A percentile compares a stretch with the other conserved stretches of the same genome.
phyloP scores from a whole-genome alignment of 2,113 vertebrate species.

The Hepsetus odoe region DNA sequence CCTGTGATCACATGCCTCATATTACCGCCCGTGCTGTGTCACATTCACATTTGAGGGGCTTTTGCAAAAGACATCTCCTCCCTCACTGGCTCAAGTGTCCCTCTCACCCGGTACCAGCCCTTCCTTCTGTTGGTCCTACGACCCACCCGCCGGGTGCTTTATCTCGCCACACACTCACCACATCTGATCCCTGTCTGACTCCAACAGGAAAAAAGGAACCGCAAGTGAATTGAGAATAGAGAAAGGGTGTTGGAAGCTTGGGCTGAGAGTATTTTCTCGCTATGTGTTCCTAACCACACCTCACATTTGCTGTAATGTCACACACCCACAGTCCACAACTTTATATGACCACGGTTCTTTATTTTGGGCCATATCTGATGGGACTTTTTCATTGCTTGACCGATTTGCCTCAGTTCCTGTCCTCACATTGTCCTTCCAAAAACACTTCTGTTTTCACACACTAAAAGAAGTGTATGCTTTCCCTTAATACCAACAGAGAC shows the following conservation, averaged over 20 bases:
- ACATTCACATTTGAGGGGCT: background rate
- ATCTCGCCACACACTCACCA: constrained; percentile 27
- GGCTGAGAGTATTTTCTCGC: constrained; percentile 26
- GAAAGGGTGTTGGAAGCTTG: constrained; percentile 26
- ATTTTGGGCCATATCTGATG: constrained; percentile 11
- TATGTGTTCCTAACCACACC: constrained; percentile 31
- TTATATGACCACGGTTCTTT: constrained; percentile 3
- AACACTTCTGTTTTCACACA: background rate
- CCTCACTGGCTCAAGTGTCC: constrained; percentile 22
- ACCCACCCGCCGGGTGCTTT: constrained; percentile 14
- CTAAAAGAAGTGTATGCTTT: background rate
- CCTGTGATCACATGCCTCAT: constrained; percentile 1
- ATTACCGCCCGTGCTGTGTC: constrained; percentile 16
- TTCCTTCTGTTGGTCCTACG: constrained; percentile 21
- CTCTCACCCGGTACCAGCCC: constrained; percentile 24
- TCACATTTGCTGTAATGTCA: constrained; percentile 11
- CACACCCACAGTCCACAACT: constrained; percentile 22
- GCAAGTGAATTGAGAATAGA: background rate
- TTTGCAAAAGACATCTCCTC: constrained; percentile 10
- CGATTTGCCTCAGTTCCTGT: constrained; percentile 20
- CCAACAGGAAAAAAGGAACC: constrained; percentile 49
- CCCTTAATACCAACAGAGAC: background rate
- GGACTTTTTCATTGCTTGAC: constrained; percentile 35
- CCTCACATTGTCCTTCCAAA: constrained; percentile 1
- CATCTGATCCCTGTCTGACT: constrained; percentile 42